Base-by-base conservation (phyloP, 2,797 vertebrate species). In the Bradypus variegatus region DNA sequence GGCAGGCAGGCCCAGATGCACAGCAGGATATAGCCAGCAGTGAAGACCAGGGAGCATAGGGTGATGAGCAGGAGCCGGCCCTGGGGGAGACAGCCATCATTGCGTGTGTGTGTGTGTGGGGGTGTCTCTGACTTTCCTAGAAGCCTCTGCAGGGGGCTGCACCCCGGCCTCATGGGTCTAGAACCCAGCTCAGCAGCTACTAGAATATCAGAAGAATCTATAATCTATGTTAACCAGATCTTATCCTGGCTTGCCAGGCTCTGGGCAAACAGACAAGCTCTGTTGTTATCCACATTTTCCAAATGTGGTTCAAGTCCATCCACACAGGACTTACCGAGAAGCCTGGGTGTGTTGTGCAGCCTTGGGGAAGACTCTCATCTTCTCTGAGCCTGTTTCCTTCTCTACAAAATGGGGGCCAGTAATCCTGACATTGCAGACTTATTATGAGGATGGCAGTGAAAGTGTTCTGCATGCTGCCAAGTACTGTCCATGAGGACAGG, bases 1-100 rank as follows among this genome's bases (percentile, higher is more conserved):
- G 58, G 41, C 23, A 45, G 27, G 19, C 90, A 79, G 90, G 33
- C 2, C 38, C 15, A 95, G 72, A 55, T 79, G 89, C 93, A 89
- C 14, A 97, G 70, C 85, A 96, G 81, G 91, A 97, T 0, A 25
- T 95, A 96, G n/a, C 95, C 25, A 7, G 92, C 1, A 0, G 91
- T 67, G 29, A 38, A 9, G 45, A 36, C 86, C 6, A 67, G 67
- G 18, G 65, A 38, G 21, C 93, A 96, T 67, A 96, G 62, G 62
- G 94, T 19, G 5, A 91, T 2, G 0, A 97, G 84, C 92, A 97
- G 97, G 48, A 97, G 86, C 29, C 89, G 95, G 8, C 94, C 73
- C 97, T 97, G 91, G 67, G 65, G 11, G 89, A 95, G 65, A 83
- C 18, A 2, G 0, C 1, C 0, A 60, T 6, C 7, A 33, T 1